A percentile compares a stretch with the other conserved stretches of the same genome.
phyloP scores from a whole-genome alignment of 64 coral and sea anemone genomes.

The Orbicella faveolata region DNA sequence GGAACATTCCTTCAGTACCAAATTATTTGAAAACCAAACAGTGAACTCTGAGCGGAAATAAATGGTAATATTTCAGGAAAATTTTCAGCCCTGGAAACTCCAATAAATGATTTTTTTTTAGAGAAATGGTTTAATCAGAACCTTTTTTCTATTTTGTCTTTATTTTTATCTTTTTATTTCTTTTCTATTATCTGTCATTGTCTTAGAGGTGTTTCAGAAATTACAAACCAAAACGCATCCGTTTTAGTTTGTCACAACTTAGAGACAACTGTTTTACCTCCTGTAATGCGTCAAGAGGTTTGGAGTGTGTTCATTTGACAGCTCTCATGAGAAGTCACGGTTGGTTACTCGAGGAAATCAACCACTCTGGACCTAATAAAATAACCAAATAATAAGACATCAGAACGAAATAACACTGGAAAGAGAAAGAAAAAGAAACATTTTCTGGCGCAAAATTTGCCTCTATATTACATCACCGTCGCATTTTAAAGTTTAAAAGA shows the following conservation, averaged over 20 bases:
- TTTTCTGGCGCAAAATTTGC: not conserved
- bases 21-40: no score
- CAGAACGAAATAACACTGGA: not conserved
- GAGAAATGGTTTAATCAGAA: no score
- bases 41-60: no score
- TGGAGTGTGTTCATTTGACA: not conserved
- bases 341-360: not conserved
- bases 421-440: not conserved
- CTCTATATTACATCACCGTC: conserved; percentile 22
- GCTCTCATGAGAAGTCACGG: not conserved
- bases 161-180: no score
- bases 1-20: no score
- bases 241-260: not conserved
- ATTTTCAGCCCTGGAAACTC: no score
- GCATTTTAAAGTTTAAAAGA: not conserved
- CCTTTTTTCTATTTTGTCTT: no score
- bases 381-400: no score
- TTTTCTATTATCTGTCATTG: no score
- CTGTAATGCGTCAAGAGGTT: not conserved
- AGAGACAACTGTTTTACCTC: not conserved
- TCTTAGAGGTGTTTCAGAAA: not conserved
- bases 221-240: not conserved
- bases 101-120: no score
- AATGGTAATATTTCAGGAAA: no score
- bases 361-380: not conserved